Percentiles rank a stretch among this genome's conserved stretches.
Conservation (phyloP, 2,797 vertebrate genomes). For the Pseudotriccus pelzelni region DNA sequence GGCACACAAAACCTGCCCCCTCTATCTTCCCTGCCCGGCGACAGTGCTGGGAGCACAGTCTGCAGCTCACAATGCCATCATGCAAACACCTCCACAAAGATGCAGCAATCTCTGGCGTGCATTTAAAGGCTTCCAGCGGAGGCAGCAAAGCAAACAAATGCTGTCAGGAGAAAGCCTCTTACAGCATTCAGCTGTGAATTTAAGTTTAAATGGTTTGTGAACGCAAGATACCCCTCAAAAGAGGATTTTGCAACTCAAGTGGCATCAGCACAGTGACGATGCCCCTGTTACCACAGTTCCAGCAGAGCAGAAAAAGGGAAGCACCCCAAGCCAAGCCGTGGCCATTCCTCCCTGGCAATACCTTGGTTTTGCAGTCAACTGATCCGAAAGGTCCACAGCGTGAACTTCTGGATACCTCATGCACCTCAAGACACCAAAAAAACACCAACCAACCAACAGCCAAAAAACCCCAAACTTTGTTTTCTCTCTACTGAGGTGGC, state of each 20-base stretch:
- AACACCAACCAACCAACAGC: not conserved
- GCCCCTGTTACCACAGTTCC: not conserved
- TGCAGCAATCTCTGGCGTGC: rapidly evolving
- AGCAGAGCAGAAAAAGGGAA: not conserved
- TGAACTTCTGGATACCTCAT: not conserved
- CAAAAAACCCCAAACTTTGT: not conserved
- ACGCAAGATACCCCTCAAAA: not conserved
- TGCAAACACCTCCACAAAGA: not conserved
- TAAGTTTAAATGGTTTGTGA: not conserved
- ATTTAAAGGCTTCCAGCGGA: not conserved
- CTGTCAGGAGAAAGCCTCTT: not conserved
- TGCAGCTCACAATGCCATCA: not conserved
- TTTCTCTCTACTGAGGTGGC: not conserved
- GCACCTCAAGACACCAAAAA: not conserved
- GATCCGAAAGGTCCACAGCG: not conserved
- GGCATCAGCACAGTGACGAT: not conserved
- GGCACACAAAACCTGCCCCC: not conserved
- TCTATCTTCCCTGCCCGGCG: not conserved
- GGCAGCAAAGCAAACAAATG: too few species aligned
- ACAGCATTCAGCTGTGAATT: not conserved
- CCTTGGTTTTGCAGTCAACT: not conserved
- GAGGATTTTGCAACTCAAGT: not conserved
- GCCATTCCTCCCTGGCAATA: not conserved
- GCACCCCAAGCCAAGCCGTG: not conserved
- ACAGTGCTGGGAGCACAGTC: rapidly evolving